Evolutionary conservation across 2,797 vertebrate genomes (phyloP).

Genomic region (Mormyrus hasselquistii): DNA sequence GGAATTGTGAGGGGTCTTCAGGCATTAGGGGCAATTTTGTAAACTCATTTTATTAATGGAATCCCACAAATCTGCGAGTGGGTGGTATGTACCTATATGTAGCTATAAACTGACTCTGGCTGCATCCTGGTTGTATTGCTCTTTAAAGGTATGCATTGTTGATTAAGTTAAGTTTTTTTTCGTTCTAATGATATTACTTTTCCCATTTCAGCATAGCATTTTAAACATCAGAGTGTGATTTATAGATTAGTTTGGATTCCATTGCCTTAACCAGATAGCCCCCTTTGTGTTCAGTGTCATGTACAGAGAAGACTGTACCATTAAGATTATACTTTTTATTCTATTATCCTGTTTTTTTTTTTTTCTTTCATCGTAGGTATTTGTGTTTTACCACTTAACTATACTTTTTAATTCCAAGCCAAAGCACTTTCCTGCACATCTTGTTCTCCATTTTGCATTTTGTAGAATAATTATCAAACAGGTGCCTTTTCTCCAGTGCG

Average conservation of each 20-base stretch:
- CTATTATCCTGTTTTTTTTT: neutral
- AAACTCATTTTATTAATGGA: neutral
- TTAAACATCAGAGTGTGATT: neutral
- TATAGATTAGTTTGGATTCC: neutral
- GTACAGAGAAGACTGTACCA: neutral
- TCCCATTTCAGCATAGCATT: neutral
- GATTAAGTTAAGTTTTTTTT: neutral
- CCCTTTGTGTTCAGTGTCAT: neutral
- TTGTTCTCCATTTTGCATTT: neutral
- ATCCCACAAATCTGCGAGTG: neutral
- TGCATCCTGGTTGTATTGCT: neutral
- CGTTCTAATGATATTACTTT: neutral
- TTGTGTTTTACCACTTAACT: neutral
- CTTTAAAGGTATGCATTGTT: neutral
- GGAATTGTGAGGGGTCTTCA: neutral
- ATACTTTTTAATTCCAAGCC: neutral
- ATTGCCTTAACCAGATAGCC: neutral
- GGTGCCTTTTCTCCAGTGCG: neutral
- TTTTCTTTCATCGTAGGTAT: neutral
- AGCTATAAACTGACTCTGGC: neutral
- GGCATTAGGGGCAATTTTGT: neutral
- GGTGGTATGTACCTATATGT: neutral
- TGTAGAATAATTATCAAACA: neutral
- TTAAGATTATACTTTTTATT: neutral
- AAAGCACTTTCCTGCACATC: neutral